Base-by-base conservation (phyloP, 30 jellyfish, hydroid and myxozoan species). In the Sanderia malayensis region DNA sequence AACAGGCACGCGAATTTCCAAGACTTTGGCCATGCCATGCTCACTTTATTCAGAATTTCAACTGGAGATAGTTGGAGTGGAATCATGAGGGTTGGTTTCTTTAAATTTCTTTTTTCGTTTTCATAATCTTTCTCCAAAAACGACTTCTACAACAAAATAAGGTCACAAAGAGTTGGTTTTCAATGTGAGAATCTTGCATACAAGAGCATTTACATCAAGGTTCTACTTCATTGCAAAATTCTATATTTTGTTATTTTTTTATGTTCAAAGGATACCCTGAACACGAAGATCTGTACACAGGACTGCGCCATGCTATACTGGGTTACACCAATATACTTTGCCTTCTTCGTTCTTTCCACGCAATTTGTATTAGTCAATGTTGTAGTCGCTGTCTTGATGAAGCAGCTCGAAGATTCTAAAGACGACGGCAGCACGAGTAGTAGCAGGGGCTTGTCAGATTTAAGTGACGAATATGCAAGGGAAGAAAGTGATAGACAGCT, bases 11-110 rank as follows among this genome's bases (percentile, higher is more conserved):
- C 97, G 4, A 95, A 90, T 62, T 90, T 90, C 79, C 59, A 79
- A 58, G 73, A 79, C 73, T 90, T 90, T 61, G 89, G 85, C n/a
- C 80, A 77, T 21, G 97, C 97, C 4, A 67, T 90, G 84, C 87
- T 90, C 7, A 90, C 97, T 4, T 70, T 90, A 67, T 90, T 90
- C 61, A 77, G 97, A 30, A 83, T 90, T 6, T 90, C 97, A 44
- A 90, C 97, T 6, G 97, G 95, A 11, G 97, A 90, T 79, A 90
- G 93, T 30, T 90, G 97, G 97, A 90, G 97, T 79, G 97, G 97
- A 4, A 53, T 90, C 1, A 68, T 90, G 85, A 90, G 85, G 94
- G 97, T 90, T 21, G 17, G 57, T 45, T 11, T 0, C 0, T 15
- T 58, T n/a, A n/a, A n/a, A n/a, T n/a, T n/a, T n/a, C n/a, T n/a